Base-by-base conservation (phyloP, 1,140 invertebrate species). In the Hylaeus anthracinus region DNA sequence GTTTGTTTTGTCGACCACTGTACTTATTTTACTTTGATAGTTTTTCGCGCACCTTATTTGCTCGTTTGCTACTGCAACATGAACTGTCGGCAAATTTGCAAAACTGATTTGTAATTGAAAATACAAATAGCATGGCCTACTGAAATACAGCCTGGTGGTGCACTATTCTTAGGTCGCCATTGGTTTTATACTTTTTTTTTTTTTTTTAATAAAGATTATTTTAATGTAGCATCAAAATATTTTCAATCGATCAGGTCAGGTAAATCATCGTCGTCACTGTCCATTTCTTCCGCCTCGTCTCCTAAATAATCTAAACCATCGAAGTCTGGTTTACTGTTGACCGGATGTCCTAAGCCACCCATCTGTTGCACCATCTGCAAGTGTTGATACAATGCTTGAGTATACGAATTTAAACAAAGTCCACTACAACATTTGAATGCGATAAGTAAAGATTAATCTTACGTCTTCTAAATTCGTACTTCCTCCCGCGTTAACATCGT, bases 401-500 rank as follows among this genome's bases (percentile, higher is more conserved):
- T 51, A 64, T 48, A 6, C 8, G 45, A 26, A 26, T 26, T 48
- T 5, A 8, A 48, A 48, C 45, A 48, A 26, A 26, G 26, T 26
- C 8, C 8, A 48, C 5, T 48, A 48, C 45, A 48, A 48, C 8
- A 3, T 48, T 48, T 48, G 6, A 3, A 45, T 45, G 14, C 15
- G 8, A 43, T 10, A 45, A 69, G 1, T 55, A 14, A 37, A 43
- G 71, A 75, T 56, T 84, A 80, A 72, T 10, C 37, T 91, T 93
- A 96, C 95, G 82, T 95, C 94, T 93, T 95, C 95, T 53, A 96
- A 94, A 84, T 95, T 94, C 48, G 82, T 88, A 14, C 92, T 92
- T 64, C 84, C 84, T 10, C 85, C 91, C 58, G 81, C 88, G 15
- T 82, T 85, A 53, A 82, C 92, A 74, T 96, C 96, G 75, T 95